Evolutionary conservation across 2,113 vertebrate species (phyloP).

Genomic region (Elaphurus davidianus): DNA sequence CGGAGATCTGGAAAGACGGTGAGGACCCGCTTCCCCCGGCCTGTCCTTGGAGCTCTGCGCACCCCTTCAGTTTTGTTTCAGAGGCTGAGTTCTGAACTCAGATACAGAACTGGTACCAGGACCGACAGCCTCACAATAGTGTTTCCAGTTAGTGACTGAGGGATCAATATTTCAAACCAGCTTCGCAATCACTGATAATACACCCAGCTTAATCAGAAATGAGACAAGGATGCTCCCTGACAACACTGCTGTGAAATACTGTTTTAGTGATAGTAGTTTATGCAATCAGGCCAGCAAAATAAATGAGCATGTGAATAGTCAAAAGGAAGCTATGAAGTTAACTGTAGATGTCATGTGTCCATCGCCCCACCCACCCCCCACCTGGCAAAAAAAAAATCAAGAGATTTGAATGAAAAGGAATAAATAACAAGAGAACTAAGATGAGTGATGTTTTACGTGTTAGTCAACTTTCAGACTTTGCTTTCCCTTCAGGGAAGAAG

Average conservation of each 20-base stretch:
- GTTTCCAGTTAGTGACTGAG: neutral
- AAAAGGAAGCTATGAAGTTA: neutral
- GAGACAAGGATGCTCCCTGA: neutral
- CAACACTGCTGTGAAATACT: neutral
- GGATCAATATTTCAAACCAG: neutral
- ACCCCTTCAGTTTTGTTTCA: neutral
- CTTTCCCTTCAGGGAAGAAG: neutral
- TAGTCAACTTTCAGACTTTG: neutral
- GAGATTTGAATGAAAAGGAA: neutral
- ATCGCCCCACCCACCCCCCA: too few species aligned
- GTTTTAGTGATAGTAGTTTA: neutral
- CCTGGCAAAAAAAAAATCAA: neutral
- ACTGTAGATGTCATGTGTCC: neutral
- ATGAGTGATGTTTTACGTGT: neutral
- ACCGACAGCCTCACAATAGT: neutral
- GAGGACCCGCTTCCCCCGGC: constrained; percentile 18
- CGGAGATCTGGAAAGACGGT: constrained; percentile 96
- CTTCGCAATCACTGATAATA: neutral
- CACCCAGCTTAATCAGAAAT: neutral
- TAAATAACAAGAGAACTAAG: neutral
- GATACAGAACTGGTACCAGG: neutral
- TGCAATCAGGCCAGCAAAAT: neutral
- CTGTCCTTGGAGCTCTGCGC: neutral
- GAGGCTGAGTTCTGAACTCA: neutral
- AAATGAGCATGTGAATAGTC: neutral